These are phyloP conservation scores for Myrmecophaga tridactyla DNA, from an alignment of 2,113 vertebrate species.

Conservation along the genomic window DNA sequence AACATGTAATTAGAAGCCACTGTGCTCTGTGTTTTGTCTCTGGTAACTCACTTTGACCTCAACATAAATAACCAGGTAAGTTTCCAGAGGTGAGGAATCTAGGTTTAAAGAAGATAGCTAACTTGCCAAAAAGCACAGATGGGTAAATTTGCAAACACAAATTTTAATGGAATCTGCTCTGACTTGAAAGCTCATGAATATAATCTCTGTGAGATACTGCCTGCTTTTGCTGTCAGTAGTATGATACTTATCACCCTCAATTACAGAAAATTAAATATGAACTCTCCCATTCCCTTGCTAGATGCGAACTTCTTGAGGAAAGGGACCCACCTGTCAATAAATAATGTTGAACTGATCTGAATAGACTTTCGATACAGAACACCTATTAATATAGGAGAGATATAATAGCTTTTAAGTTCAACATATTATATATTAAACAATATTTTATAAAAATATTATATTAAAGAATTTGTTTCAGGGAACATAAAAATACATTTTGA, in stretches of 20 bases:
- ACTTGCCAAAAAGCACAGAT: not conserved
- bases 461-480: not conserved
- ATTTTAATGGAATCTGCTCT: not conserved
- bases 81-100: not conserved
- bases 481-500: not conserved
- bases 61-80: not conserved
- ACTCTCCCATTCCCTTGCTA: not conserved
- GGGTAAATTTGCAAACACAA: not conserved
- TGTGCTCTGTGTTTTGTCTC: not conserved
- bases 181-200: not conserved
- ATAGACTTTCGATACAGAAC: not conserved
- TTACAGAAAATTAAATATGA: not conserved
- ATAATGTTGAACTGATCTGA: not conserved
- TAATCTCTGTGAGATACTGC: not conserved
- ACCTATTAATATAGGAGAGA: not conserved
- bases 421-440: not conserved
- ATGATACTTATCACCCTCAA: not conserved
- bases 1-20: not conserved
- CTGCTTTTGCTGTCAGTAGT: accelerated
- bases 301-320: not conserved
- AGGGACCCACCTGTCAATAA: not conserved
- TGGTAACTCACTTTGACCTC: not conserved
- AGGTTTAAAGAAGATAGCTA: not conserved
- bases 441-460: not conserved
- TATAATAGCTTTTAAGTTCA: not conserved